Evolutionary conservation across 2,888 invertebrate genomes (phyloP).

Genomic region (Oligia latruncula): DNA sequence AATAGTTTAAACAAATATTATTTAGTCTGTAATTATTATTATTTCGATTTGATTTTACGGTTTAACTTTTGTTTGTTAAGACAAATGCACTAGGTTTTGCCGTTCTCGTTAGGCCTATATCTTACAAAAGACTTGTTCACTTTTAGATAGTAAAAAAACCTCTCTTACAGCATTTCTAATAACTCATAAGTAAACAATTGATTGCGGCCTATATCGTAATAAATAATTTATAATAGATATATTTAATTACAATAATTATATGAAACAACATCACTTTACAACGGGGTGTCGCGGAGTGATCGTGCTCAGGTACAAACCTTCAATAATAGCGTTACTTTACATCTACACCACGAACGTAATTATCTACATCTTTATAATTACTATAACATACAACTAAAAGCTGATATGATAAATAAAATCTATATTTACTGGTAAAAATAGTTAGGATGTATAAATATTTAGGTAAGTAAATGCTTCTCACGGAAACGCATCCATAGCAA

Average conservation of each 20-base stretch:
- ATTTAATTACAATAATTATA: slow-evolving; percentile 66
- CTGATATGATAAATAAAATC: slow-evolving; percentile 88
- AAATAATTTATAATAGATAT: slow-evolving; percentile 67
- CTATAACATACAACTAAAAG: slow-evolving; percentile 83
- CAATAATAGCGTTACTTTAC: slow-evolving; percentile 70
- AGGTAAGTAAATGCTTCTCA: slow-evolving; percentile 81
- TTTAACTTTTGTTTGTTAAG: background rate
- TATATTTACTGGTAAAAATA: slow-evolving; percentile 84
- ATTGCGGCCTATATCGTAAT: slow-evolving; percentile 52
- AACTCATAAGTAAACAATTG: slow-evolving; percentile 38
- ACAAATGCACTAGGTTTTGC: slow-evolving; percentile 3
- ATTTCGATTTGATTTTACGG: background rate
- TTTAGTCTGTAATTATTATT: background rate
- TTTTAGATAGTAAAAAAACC: slow-evolving; percentile 10
- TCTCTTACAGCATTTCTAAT: slow-evolving; percentile 70
- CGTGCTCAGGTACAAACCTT: slow-evolving; percentile 82
- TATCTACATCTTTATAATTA: slow-evolving; percentile 79
- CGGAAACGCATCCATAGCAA: slow-evolving; percentile 58
- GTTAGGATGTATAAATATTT: slow-evolving; percentile 78
- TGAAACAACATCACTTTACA: slow-evolving; percentile 64
- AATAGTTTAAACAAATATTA: background rate
- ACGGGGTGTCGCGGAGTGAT: slow-evolving; percentile 63
- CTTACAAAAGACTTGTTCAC: background rate
- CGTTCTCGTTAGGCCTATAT: slow-evolving; percentile 63
- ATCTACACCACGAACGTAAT: slow-evolving; percentile 73